phyloP scores from a whole-genome alignment of 2,888 invertebrate species.

The Synanthedon tipuliformis region DNA sequence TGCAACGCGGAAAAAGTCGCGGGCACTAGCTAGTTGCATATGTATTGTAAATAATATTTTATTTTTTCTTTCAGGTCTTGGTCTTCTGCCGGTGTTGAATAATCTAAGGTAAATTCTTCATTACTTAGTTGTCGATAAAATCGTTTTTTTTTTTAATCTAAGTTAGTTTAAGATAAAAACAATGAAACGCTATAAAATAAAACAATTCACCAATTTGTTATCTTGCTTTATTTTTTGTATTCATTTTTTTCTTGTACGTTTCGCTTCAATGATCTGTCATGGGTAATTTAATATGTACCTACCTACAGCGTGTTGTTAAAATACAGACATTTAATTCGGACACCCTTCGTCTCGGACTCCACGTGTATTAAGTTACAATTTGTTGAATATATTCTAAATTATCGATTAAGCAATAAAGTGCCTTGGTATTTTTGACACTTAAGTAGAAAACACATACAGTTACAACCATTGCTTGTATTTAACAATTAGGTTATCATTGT shows the following conservation, averaged over 20 bases:
- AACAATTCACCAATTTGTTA: neutral
- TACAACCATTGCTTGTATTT: too few relatives aligned
- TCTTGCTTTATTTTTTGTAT: neutral
- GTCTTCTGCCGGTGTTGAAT: slow-evolving; percentile 86
- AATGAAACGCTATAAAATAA: neutral
- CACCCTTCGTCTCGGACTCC: neutral
- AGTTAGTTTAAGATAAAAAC: too few relatives aligned
- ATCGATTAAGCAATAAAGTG: too few relatives aligned
- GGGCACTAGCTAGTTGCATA: too few relatives aligned
- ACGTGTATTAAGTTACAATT: too few relatives aligned
- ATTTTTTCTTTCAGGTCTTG: slow-evolving; percentile 77
- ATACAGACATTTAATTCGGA: neutral
- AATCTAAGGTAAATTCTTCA: slow-evolving; percentile 80
- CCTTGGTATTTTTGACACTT: too few relatives aligned
- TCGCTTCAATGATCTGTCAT: slow-evolving; percentile 4
- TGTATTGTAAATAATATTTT: neutral
- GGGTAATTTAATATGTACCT: slow-evolving; percentile 5
- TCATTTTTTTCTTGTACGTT: slow-evolving; percentile 2
- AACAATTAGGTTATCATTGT: too few relatives aligned
- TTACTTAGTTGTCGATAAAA: too few relatives aligned
- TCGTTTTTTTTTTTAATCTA: too few relatives aligned
- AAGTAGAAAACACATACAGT: too few relatives aligned
- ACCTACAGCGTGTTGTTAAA: neutral
- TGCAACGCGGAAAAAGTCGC: too few relatives aligned
- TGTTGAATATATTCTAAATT: too few relatives aligned